Conservation (phyloP, 2,113 vertebrate species). For the Syrrhaptes paradoxus region DNA sequence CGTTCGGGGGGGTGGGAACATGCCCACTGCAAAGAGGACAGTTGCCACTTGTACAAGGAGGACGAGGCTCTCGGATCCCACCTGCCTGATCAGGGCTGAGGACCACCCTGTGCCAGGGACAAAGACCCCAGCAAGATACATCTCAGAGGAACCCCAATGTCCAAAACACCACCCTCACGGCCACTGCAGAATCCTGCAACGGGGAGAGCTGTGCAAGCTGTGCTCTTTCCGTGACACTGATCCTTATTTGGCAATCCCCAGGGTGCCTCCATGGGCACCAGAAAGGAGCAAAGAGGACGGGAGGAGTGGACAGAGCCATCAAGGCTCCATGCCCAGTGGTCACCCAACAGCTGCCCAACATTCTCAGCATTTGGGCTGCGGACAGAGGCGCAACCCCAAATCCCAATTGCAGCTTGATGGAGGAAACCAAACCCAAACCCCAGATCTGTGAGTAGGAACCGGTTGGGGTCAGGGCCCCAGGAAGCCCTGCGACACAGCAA, state of each 20-base stretch:
- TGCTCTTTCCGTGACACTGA: not conserved
- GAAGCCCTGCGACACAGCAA: fast-evolving
- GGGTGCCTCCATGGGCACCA: not conserved
- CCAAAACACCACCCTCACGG: not conserved
- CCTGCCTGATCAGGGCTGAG: not conserved
- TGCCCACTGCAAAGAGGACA: not conserved
- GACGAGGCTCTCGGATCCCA: fast-evolving
- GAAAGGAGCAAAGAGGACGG: not conserved
- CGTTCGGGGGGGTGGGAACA: not conserved
- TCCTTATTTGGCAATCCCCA: not conserved
- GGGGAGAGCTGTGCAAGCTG: not conserved
- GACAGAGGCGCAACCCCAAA: not conserved
- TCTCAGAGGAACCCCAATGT: not conserved
- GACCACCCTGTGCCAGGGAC: not conserved
- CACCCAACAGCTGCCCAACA: not conserved
- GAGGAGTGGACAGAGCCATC: not conserved
- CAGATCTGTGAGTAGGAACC: not conserved
- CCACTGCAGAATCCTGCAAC: not conserved
- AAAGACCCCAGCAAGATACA: not conserved
- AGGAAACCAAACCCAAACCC: not conserved
- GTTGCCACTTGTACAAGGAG: not conserved
- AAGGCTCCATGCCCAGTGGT: not conserved
- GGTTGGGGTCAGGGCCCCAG: not conserved
- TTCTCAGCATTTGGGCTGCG: not conserved
- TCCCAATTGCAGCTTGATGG: not conserved